Evolutionary conservation across 2,888 invertebrate genomes (phyloP).

Genomic region (Bembecia ichneumoniformis): DNA sequence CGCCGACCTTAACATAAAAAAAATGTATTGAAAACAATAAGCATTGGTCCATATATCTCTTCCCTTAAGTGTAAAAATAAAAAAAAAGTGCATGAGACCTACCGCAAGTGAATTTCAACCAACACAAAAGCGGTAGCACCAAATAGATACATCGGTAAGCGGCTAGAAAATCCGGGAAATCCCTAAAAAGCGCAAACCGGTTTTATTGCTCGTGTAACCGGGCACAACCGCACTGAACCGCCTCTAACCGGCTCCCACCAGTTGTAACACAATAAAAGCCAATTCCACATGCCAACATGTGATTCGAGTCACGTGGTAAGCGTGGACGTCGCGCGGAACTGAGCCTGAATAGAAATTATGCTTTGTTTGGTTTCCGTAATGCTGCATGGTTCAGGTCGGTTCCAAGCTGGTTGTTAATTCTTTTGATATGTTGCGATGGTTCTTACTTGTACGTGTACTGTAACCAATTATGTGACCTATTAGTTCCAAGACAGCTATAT

Average conservation of each 20-base stretch:
- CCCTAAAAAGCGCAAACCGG: background rate
- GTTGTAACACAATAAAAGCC: constrained; percentile 42
- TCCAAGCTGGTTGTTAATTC: too few relatives aligned
- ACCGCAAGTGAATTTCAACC: too few relatives aligned
- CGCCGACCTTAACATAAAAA: too few relatives aligned
- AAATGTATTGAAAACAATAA: too few relatives aligned
- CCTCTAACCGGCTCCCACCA: constrained; percentile 10
- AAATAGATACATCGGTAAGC: background rate
- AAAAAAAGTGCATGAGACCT: too few relatives aligned
- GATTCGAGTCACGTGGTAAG: constrained; percentile 25
- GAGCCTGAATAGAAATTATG: background rate
- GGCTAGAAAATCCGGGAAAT: background rate
- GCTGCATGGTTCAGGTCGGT: too few relatives aligned
- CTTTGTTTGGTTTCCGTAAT: background rate
- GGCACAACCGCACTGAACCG: background rate
- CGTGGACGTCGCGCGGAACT: constrained; percentile 1
- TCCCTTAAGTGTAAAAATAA: too few relatives aligned
- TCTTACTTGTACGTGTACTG: too few relatives aligned
- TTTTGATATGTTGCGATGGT: too few relatives aligned
- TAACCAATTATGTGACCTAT: too few relatives aligned
- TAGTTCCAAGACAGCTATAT: too few relatives aligned
- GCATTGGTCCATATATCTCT: too few relatives aligned
- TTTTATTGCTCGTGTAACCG: background rate
- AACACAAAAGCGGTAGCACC: background rate
- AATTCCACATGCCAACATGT: constrained; percentile 35